Base-by-base conservation (phyloP, 2,797 vertebrate species). In the Fistularia tabacaria region DNA sequence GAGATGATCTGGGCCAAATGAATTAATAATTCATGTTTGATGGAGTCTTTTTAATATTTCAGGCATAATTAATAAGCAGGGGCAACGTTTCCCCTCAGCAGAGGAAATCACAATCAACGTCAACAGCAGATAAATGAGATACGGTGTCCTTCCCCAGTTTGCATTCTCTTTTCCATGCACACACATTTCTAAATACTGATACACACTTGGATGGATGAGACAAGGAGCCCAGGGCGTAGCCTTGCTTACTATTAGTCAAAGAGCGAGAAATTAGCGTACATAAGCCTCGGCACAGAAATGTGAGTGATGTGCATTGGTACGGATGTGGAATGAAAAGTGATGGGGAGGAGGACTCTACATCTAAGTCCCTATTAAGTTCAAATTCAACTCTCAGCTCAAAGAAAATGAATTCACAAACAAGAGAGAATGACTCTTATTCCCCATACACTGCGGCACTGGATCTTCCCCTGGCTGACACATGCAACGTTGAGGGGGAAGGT, bases 31-130 rank as follows among this genome's bases (percentile, higher is more conserved):
- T 89, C 77, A 91, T 88, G 76, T 81, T 70, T 86, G 85, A 89
- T 88, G 74, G 84, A 85, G 87, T 83, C 80, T 84, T 87, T 90
- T 89, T 86, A 88, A 91, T 90, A 90, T 91, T 89, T 88, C 79
- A 87, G 73, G 74, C 79, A 87, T 87, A 89, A 91, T 91, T 91
- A 90, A 90, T 91, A 88, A 86, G 81, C 64, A 69, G 69, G 58
- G 67, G 60, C 69, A 78, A 77, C 39, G 61, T 77, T 82, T 79
- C 73, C 51, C 67, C 70, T 73, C 74, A 73, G 77, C 62, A 66
- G 72, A 77, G 76, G 73, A 88, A 81, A 86, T 83, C 77, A 77
- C 68, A 64, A 59, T 80, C 74, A 77, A 71, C 55, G 64, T 87
- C 84, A 86, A 69, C 77, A 67, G 57, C 60, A 69, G 79, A 86